A percentile compares a stretch with the other conserved stretches of the same genome.
phyloP scores from a whole-genome alignment of 2,888 invertebrate species.

The Nemurella pictetii region DNA sequence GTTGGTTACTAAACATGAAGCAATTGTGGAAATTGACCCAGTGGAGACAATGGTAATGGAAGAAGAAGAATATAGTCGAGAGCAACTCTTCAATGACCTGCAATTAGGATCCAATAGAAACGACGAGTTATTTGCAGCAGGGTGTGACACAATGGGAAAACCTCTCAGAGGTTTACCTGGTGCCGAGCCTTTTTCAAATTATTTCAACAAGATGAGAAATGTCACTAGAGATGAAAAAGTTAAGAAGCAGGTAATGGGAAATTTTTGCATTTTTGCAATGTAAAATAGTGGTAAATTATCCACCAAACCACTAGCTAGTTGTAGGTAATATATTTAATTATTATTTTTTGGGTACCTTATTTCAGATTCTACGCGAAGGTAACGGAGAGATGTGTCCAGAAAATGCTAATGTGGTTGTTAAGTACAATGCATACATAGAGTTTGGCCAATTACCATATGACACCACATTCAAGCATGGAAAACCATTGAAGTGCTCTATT shows the following conservation, averaged over 20 bases:
- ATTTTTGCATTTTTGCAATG: neutral
- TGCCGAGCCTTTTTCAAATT: slow-evolving; percentile 55
- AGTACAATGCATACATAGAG: slow-evolving; percentile 74
- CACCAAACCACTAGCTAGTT: too few relatives aligned
- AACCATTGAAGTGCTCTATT: slow-evolving; percentile 55
- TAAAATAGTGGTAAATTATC: too few relatives aligned
- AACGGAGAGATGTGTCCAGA: slow-evolving; percentile 61
- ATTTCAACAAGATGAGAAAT: slow-evolving; percentile 59
- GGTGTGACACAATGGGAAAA: neutral
- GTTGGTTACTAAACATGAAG: neutral
- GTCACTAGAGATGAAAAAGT: slow-evolving; percentile 58
- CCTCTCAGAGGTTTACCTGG: slow-evolving; percentile 5
- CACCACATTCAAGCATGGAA: slow-evolving; percentile 59
- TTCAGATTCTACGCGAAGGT: slow-evolving; percentile 61
- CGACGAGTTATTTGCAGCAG: neutral
- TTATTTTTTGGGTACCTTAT: slow-evolving; percentile 6
- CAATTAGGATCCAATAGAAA: neutral
- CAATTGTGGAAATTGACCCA: neutral
- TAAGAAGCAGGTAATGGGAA: slow-evolving; percentile 44
- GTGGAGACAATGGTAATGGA: neutral
- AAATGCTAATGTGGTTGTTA: slow-evolving; percentile 62
- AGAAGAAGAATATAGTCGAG: neutral
- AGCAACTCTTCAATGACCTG: neutral
- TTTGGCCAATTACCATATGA: slow-evolving; percentile 73
- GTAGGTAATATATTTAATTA: neutral